Percentiles rank a stretch among this genome's conserved stretches.
Evolutionary conservation across 1,140 invertebrate genomes (phyloP).

Genomic region (Drosophila micromelanica): DNA sequence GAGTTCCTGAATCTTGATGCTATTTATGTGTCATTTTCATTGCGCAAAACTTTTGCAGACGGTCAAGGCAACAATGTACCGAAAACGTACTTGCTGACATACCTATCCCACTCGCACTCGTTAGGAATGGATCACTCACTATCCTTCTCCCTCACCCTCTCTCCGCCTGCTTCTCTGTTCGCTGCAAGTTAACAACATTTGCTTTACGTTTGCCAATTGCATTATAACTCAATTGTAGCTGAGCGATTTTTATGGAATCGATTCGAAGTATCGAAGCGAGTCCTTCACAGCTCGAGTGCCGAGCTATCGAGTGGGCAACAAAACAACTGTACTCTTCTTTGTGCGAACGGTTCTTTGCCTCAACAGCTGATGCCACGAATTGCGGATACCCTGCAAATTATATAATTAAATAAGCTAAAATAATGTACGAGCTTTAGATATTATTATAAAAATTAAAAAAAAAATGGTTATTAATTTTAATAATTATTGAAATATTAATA

Average conservation of each 20-base stretch:
- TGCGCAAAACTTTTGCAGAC: slow-evolving; percentile 54
- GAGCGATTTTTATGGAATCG: slow-evolving; percentile 68
- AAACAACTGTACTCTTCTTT: slow-evolving; percentile 4
- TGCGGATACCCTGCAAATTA: background rate
- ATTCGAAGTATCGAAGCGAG: slow-evolving; percentile 40
- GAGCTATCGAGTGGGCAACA: slow-evolving; percentile 27
- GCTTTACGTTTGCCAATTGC: slow-evolving; percentile 81
- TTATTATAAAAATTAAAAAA: no score
- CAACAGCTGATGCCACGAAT: background rate
- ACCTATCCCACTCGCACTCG: background rate
- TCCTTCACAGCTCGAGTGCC: slow-evolving; percentile 35
- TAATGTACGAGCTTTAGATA: no score
- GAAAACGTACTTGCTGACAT: slow-evolving; percentile 29
- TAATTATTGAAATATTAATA: no score
- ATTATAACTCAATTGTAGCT: slow-evolving; percentile 81
- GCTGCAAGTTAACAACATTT: slow-evolving; percentile 74
- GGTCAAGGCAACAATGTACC: slow-evolving; percentile 67
- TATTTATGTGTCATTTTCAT: slow-evolving; percentile 75
- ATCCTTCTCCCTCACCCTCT: background rate
- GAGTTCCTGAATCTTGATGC: slow-evolving; percentile 54
- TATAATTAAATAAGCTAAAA: no score
- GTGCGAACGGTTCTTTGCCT: background rate
- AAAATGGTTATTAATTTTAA: no score
- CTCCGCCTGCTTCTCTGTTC: background rate
- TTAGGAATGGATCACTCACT: background rate